A percentile compares a stretch with the other conserved stretches of the same genome.
Evolutionary conservation across 2,888 invertebrate species (phyloP).

Genomic region (Hirtodrosophila cameraria): DNA sequence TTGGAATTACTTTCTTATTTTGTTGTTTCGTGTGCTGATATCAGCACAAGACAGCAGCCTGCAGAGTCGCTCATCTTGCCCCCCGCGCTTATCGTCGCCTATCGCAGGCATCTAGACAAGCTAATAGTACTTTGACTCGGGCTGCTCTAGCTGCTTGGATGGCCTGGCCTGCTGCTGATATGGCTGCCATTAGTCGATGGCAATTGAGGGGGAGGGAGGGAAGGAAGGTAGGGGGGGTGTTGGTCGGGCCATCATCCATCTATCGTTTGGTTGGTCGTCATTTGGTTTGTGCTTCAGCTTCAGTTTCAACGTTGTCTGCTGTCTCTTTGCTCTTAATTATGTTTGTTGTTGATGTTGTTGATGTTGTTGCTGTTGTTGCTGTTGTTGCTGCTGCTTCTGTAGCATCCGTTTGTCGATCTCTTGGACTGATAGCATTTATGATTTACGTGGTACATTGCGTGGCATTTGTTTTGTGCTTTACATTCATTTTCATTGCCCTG

Average conservation of each 20-base stretch:
- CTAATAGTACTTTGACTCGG: slow-evolving; percentile 48
- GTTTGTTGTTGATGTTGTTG: slow-evolving; percentile 56
- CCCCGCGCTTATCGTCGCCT: slow-evolving; percentile 46
- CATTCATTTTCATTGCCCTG: slow-evolving; percentile 64
- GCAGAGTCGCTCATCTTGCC: slow-evolving; percentile 34
- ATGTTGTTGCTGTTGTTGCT: slow-evolving; percentile 14
- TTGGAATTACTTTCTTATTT: not conserved
- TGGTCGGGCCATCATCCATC: slow-evolving; percentile 46
- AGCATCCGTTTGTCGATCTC: slow-evolving; percentile 80
- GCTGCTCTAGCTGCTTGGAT: slow-evolving; percentile 10
- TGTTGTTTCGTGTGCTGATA: slow-evolving; percentile 44
- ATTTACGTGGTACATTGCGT: slow-evolving; percentile 78
- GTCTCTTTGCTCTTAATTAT: slow-evolving; percentile 73
- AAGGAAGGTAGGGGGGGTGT: not conserved
- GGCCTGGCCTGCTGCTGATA: slow-evolving; percentile 40
- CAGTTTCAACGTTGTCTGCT: slow-evolving; percentile 27
- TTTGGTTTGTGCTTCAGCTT: slow-evolving; percentile 49
- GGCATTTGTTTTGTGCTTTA: slow-evolving; percentile 69
- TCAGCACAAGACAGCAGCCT: slow-evolving; percentile 42
- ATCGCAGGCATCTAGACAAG: slow-evolving; percentile 61
- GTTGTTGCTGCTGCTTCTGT: slow-evolving; percentile 51
- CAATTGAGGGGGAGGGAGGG: not conserved
- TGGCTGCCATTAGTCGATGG: slow-evolving; percentile 37
- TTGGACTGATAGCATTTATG: slow-evolving; percentile 74
- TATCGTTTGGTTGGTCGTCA: slow-evolving; percentile 53